Evolutionary conservation across 2,797 vertebrate species (phyloP).

Genomic region (Psittacula echo): DNA sequence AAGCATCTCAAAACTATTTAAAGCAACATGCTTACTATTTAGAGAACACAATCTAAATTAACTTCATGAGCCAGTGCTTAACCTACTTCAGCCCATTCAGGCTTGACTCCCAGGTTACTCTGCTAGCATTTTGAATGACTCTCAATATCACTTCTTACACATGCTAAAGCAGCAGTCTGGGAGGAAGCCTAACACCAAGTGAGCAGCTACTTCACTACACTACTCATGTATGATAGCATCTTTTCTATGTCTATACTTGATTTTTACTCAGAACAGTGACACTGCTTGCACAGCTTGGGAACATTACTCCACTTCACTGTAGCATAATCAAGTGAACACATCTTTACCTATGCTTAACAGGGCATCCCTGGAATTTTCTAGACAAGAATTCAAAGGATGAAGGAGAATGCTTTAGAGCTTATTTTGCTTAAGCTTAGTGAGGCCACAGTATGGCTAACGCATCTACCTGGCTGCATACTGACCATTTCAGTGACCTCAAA

Average conservation of each 20-base stretch:
- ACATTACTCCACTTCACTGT: not conserved
- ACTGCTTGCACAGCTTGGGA: not conserved
- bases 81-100: not conserved
- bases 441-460: not conserved
- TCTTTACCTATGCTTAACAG: not conserved
- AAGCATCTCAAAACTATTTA: conserved; percentile 48
- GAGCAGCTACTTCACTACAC: not conserved
- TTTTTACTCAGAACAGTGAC: not conserved
- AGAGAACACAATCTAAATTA: conserved; percentile 32
- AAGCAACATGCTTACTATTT: conserved; percentile 40
- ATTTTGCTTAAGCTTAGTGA: not conserved
- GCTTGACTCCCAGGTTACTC: not conserved
- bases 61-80: conserved; percentile 17
- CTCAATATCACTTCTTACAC: not conserved
- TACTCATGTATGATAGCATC: fast-evolving
- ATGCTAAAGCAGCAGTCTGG: not conserved
- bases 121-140: not conserved
- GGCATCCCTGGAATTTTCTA: not conserved
- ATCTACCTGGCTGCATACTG: not conserved
- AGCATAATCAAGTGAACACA: not conserved
- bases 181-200: not conserved
- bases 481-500: not conserved
- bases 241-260: not conserved
- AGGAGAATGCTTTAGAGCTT: not conserved
- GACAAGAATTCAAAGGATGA: not conserved